Conservation (phyloP, 1,140 invertebrate genomes). For the Pissodes strobi region DNA sequence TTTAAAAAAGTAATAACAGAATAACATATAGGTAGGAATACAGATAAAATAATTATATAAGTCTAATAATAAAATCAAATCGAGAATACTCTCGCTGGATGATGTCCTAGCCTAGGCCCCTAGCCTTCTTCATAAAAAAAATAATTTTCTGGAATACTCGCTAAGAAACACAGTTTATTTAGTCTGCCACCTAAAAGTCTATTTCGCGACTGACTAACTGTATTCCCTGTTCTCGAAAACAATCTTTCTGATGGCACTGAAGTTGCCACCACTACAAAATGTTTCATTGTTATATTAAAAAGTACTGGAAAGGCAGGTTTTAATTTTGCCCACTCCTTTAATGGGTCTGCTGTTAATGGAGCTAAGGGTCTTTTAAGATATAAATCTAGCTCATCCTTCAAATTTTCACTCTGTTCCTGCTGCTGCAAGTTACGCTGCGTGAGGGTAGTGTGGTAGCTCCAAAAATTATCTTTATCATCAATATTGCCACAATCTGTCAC, state of each 20-base stretch:
- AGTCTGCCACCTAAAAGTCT: background rate
- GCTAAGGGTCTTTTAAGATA: background rate
- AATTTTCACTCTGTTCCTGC: background rate
- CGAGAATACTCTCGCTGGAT: background rate
- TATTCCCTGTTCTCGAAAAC: background rate
- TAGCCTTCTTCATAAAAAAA: background rate
- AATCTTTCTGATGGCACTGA: background rate
- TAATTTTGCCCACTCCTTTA: background rate
- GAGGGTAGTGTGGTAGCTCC: background rate
- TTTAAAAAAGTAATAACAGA: background rate
- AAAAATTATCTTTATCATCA: background rate
- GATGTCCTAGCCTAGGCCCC: background rate
- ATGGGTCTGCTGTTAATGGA: background rate
- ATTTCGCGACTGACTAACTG: background rate
- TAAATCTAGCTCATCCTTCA: background rate
- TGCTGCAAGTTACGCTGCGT: background rate
- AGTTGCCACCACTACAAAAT: background rate
- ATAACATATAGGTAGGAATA: background rate
- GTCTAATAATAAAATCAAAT: background rate
- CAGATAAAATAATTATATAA: background rate
- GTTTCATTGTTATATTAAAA: background rate
- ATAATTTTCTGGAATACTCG: background rate
- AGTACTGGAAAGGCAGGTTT: background rate
- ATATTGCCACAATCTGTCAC: background rate
- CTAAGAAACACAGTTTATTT: constrained; percentile 2